Conservation (phyloP, 2,888 invertebrate species). For the Orchesellides sinensis region DNA sequence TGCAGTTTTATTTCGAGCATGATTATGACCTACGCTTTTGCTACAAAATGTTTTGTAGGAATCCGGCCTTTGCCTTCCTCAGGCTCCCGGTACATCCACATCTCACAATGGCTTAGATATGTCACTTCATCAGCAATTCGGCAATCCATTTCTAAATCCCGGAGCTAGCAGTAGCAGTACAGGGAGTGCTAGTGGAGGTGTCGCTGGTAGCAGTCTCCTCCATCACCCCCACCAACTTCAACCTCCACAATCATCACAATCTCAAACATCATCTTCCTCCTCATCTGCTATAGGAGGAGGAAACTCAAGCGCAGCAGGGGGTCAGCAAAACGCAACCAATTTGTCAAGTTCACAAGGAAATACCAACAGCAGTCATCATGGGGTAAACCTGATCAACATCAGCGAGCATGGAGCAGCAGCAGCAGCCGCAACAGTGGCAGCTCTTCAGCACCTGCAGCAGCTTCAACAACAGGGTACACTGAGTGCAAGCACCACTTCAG, state of each 20-base stretch:
- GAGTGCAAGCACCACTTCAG: constrained; percentile 48
- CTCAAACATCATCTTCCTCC: constrained; percentile 42
- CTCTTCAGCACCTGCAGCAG: constrained; percentile 61
- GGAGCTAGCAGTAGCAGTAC: constrained; percentile 28
- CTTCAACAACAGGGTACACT: constrained; percentile 54
- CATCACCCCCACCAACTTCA: constrained; percentile 43
- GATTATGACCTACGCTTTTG: not conserved
- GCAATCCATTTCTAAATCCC: constrained; percentile 50
- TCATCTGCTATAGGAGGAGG: constrained; percentile 50
- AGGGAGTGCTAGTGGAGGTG: constrained; percentile 28
- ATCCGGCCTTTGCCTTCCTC: constrained; percentile 67
- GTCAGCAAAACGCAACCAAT: constrained; percentile 50
- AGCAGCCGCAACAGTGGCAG: constrained; percentile 48
- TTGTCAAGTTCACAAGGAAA: constrained; percentile 55
- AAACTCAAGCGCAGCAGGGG: constrained; percentile 42
- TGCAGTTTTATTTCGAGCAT: too few relatives aligned
- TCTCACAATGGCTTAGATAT: constrained; percentile 73
- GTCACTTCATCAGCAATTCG: constrained; percentile 64
- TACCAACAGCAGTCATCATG: constrained; percentile 41
- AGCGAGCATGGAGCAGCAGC: constrained; percentile 44
- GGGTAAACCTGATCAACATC: constrained; percentile 59
- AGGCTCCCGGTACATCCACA: constrained; percentile 45
- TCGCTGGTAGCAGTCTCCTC: constrained; percentile 11
- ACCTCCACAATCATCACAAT: constrained; percentile 43
- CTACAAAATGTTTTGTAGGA: constrained; percentile 52